phyloP scores from a whole-genome alignment of 1,140 invertebrate species.

The Pogonomyrmex barbatus region DNA sequence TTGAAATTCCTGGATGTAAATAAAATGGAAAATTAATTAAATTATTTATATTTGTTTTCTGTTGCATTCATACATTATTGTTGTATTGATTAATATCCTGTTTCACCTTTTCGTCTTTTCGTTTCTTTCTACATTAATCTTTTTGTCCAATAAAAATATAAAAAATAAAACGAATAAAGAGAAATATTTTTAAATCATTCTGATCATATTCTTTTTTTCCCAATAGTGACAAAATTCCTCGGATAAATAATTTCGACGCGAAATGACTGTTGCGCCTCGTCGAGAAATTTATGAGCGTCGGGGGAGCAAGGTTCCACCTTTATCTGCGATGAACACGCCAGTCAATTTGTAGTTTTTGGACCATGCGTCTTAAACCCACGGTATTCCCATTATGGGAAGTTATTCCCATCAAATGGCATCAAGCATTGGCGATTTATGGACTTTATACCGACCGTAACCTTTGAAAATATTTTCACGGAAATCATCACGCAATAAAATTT shows the following conservation, averaged over 20 bases:
- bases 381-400: constrained; percentile 36
- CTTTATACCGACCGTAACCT: constrained; percentile 9
- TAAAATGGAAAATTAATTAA: not conserved
- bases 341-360: constrained; percentile 39
- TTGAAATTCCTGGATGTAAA: not conserved
- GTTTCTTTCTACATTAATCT: too few species aligned
- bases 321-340: not conserved
- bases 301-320: not conserved
- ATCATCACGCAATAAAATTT: constrained; percentile 12
- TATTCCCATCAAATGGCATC: constrained; percentile 3
- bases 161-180: not conserved
- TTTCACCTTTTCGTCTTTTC: not conserved
- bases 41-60: not conserved
- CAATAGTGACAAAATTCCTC: constrained; percentile 19
- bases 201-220: not conserved
- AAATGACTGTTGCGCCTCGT: constrained; percentile 9
- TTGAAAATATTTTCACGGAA: not conserved
- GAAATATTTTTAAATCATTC: constrained; percentile 15
- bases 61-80: not conserved
- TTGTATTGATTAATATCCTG: not conserved
- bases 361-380: not conserved
- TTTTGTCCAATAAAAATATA: not conserved
- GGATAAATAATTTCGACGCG: not conserved
- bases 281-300: constrained; percentile 39
- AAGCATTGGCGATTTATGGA: not conserved